Base-by-base conservation (phyloP, 2,888 invertebrate species). In the Epirrhoe tristata region DNA sequence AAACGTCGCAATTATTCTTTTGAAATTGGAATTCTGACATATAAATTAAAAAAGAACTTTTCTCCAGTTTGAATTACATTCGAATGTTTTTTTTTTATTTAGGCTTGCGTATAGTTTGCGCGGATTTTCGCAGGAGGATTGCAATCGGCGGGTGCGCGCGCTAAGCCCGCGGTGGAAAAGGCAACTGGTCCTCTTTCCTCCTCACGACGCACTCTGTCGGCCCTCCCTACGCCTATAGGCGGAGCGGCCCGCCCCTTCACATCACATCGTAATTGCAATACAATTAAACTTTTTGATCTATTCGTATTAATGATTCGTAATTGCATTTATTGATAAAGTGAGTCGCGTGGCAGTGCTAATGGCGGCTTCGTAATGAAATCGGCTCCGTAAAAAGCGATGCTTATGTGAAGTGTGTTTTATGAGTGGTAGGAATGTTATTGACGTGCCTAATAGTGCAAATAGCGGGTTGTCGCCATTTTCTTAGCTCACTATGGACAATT, bases 221-320 rank as follows among this genome's bases (percentile, higher is more conserved):
- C 84, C 91, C 92, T 91, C 91, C 91, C 90, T 83, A 88, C 91
- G 91, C 90, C 91, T 85, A 82, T 76, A 74, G 90, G 88, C 88
- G 88, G 85, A 74, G 86, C 81, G 64, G 69, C 68, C 75, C 86
- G 86, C 87, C 89, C 79, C 70, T 70, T 63, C 70, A 65, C 72
- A 63, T 66, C 64, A 63, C 72, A 70, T 74, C 54, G 43, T 77
- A 79, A 81, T 81, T 77, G 76, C 75, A 74, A 81, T 78, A 81
- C 81, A 81, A 83, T 86, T 83, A 85, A 79, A 81, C 86, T 86
- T 85, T 84, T 83, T 85, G 76, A 88, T 87, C 87, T 85, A 86
- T 88, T 86, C 84, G 85, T 80, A 82, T 81, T 89, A 89, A 90
- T 89, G 89, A 88, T 84, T 66, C 78, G 82, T 90, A 90, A 91